Evolutionary conservation across 92 coral and sea anemone species (phyloP), one percentile per base, ranked within the genome.

Genomic region (Palythoa caribaeorum): DNA sequence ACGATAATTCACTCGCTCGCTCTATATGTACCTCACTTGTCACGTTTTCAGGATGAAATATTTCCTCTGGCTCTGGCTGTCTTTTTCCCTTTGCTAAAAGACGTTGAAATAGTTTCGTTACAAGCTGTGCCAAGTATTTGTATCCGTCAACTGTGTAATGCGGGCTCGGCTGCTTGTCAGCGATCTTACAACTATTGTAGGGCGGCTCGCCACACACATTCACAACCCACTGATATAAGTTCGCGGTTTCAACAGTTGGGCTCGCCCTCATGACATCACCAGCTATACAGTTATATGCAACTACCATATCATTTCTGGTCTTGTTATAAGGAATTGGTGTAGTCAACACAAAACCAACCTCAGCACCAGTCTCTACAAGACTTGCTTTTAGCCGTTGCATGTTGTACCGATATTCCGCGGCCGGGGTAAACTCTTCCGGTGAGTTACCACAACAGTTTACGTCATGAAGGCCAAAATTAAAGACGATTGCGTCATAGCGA

Each of bases 381-480:
- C 63, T 86, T 39, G 51, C 48, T 52, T 86, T 91, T 5, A 95
- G 79, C 3, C 16, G 16, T 35, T 21, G 78, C 36, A 95, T 69
- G 85, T 95, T 94, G 15, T 44, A 55, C 59, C 38, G 47, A 72
- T 95, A 95, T 10, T 95, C 88, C 6, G 5, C 51, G 9, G 80
- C 85, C 44, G 95, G 51, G 17, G 89, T 87, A 66, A 53, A 95
- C 80, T 95, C 95, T 70, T 94, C 98, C 1, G 91, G 90, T 38
- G 13, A 55, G 14, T 86, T 65, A 17, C 87, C 89, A 47, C 50
- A 51, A 52, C 80, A 95, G 75, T 92, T 65, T 55, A 95, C 77
- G 84, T 95, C 98, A 79, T 94, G 98, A 39, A 95, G 89, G 13
- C 98, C 98, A 78, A 94, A 95, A 76, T 95, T 95, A 85, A 95